These are phyloP conservation scores for Myocastor coypus DNA, from an alignment of 2,113 vertebrate genomes.

Conservation along the genomic window DNA sequence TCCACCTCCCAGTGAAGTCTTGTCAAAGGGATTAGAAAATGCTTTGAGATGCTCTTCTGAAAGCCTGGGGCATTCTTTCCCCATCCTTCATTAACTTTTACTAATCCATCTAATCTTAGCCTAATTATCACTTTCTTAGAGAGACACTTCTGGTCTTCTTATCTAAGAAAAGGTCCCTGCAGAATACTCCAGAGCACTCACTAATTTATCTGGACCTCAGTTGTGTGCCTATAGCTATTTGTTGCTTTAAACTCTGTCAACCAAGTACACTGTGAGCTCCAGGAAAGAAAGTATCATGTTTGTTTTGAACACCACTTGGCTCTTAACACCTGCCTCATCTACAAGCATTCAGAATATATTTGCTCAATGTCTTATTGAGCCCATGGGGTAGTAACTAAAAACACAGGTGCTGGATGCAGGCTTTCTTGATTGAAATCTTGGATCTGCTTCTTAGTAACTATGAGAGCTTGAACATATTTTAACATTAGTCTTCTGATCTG, in stretches of 20 bases:
- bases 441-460: neutral
- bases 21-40: slow-evolving; percentile 61
- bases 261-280: neutral
- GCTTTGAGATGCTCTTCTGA: neutral
- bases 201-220: slow-evolving; percentile 10
- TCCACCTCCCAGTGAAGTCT: neutral
- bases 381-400: neutral
- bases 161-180: neutral
- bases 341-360: neutral
- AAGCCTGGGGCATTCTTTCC: slow-evolving; percentile 47
- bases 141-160: neutral
- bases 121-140: slow-evolving; percentile 72
- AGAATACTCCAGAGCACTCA: neutral
- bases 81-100: slow-evolving; percentile 55
- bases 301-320: neutral
- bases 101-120: slow-evolving; percentile 54
- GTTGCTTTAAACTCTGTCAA: neutral
- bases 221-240: neutral
- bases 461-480: neutral
- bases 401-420: neutral
- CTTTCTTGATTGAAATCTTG: neutral
- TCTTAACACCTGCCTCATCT: neutral
- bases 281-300: neutral
- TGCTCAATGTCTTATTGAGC: neutral
- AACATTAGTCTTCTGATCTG: neutral